Base-by-base conservation (phyloP, 2,888 invertebrate species). In the Anorthoa munda region DNA sequence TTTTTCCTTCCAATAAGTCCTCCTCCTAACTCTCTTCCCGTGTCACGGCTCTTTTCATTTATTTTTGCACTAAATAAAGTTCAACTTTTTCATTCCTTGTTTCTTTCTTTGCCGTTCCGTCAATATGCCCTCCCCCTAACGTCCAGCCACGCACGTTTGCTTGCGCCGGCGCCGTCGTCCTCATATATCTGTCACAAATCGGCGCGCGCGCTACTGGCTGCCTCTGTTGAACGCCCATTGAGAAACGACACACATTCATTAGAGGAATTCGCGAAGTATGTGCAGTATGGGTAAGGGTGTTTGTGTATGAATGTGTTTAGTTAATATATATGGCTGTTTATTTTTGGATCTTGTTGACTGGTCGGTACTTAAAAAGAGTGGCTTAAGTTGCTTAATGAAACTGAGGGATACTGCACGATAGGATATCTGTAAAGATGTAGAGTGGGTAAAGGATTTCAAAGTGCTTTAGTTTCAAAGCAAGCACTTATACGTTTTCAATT, bases 101-200 rank as follows among this genome's bases (percentile, higher is more conserved):
- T n/a, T n/a, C n/a, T n/a, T n/a, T 26, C n/a, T 23, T 58, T 39
- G 2, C 2, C 17, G 39, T 39, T 39, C 15, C 2, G 18, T 17
- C 53, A 69, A 4, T 75, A 23, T 75, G 31, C 45, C 68, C 61
- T 12, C 53, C 23, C 4, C 83, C 68, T 71, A 65, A 81, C 21
- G 39, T 26, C 39, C 23, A 45, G 70, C 50, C 66, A 75, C 50
- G 81, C 66, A 46, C 59, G 53, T 50, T 12, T 21, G 78, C 81
- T 58, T 66, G 83, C 79, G 75, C 79, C 66, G 83, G 87, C 87
- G 88, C 87, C 82, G 89, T 85, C 88, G 90, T 85, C 51, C 81
- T 78, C 87, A 77, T 87, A 88, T 86, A 86, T 87, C 88, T 87
- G 84, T 84, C 86, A 84, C 83, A 79, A 71, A 74, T 60, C 77